Base-by-base conservation (phyloP, 1,140 invertebrate genomes). In the Cotesia glomerata region DNA sequence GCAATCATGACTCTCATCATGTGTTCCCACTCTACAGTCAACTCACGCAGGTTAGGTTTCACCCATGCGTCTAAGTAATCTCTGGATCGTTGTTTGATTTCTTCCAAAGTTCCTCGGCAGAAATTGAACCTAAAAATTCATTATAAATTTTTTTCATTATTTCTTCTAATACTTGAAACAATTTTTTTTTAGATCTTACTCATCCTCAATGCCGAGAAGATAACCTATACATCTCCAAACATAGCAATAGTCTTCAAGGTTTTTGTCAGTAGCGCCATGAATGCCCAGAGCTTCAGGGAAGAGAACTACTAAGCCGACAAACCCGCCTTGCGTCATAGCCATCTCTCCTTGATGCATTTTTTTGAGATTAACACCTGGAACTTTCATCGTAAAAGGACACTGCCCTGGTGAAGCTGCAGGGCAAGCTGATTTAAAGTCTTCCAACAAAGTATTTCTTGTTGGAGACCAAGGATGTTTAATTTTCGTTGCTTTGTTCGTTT, bases 151-250 rank as follows among this genome's bases (percentile, higher is more conserved):
- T 58, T n/a, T 13, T 14, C 3, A 2, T 14, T 2, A 18, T 18
- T 7, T 32, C n/a, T 61, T 11, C 11, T 4, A 4, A 61, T 9
- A 9, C 1, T 9, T n/a, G n/a, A n/a, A n/a, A n/a, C n/a, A n/a
- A n/a, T 58, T 34, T 45, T 16, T 11, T 16, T 56, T 66, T 32
- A 14, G 36, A 54, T 80, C 81, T 81, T 79, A 93, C 89, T 89
- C 89, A 78, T 97, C 94, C 64, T 95, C 90, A 1, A 96, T 90
- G 0, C 95, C 95, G 39, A 96, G 86, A 70, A 94, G 83, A 79
- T 93, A 91, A 2, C 94, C 94, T 9, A 96, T 89, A 4, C 92
- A 90, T 58, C 91, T 89, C 95, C 95, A 97, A 73, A 95, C 89
- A 80, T 97, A 93, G 16, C 93, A 85, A 70, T 93, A 93, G n/a